Evolutionary conservation across 2,888 invertebrate genomes (phyloP), one percentile per base, ranked within the genome.

Genomic region (Vannuccia rotundouncinata): DNA sequence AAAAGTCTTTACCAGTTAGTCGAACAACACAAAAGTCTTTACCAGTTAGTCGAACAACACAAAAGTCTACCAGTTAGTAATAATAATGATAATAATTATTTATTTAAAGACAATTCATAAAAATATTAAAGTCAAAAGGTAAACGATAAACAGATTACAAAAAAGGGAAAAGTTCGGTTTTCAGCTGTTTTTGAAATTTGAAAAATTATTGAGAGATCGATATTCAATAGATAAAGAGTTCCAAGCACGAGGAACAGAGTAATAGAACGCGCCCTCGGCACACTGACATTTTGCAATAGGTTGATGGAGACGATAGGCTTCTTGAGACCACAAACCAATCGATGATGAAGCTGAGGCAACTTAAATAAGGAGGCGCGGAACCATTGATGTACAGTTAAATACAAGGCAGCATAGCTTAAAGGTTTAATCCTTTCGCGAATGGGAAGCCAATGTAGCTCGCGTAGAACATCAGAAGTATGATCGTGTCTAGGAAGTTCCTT

Each of bases 271-370:
- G 1, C 30, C 75, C 10, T 22, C 22, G 75, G 75, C 75, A 75
- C 75, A 22, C 5, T 13, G 30, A 5, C 30, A 75, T 25, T 28
- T 75, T 10, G 75, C 13, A 75, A 75, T 29, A 5, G 75, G 31
- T 75, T 75, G 75, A 75, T 75, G 30, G 29, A 75, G 66, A 66
- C 66, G 2, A 66, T n/a, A 27, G 2, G 66, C 66, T 66, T 66
- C 66, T 22, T 66, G 66, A n/a, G 66, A 66, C 66, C 66, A 66
- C 25, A 66, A 22, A 66, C 66, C 45, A 17, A 45, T 45, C 45
- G 45, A 45, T 45, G 45, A 45, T 45, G 45, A 45, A 45, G 45
- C 45, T 17, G 45, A 45, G 17, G 45, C 17, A 66, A 22, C 66
- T 66, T 27, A 66, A n/a, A 66, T 66, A 66, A 66, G 10, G 10